Evolutionary conservation across 2,888 invertebrate genomes (phyloP), one percentile per base, ranked within the genome.

Genomic region (Globia sparganii): DNA sequence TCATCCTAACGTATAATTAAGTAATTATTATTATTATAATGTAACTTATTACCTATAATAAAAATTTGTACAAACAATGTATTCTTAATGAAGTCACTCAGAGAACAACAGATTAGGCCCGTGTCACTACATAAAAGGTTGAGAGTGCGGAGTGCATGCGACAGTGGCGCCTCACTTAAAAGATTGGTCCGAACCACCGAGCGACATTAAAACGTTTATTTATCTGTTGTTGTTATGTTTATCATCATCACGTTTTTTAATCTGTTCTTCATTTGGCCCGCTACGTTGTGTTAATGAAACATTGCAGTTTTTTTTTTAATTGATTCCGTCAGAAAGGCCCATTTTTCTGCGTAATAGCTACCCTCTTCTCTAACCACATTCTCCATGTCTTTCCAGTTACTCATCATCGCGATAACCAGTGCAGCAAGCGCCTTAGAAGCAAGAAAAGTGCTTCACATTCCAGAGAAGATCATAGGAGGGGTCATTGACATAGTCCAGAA

Each of bases 401-500:
- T 92, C 28, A 56, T 91, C 66, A 75, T 91, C 25, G 78, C 88
- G 1, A 75, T 89, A 9, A 70, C 80, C 9, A 68, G 31, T 25
- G 40, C 80, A 8, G 81, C 90, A 15, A 87, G 85, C 25, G 89
- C 91, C 1, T 88, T 92, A 74, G 94, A 94, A 72, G 83, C 87
- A 6, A 86, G 83, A 9, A 94, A 93, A 34, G 92, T 92, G 2
- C 91, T 95, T 0, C 86, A 94, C 65, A 94, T 96, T 40, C 95
- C 96, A 0, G 96, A 96, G 85, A 96, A 96, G 84, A 95, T 96
- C 34, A 94, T 96, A 53, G 95, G 95, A 3, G 95, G 95, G 0
- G 95, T 96, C n/a, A 96, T 96, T 21, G 96, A 96, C 80, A 95
- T 95, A 15, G 95, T 96, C 1, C 94, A 95, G 75, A 94, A 88